These are phyloP conservation scores for Sterna hirundo DNA, from an alignment of 2,113 vertebrate genomes.

Conservation along the genomic window DNA sequence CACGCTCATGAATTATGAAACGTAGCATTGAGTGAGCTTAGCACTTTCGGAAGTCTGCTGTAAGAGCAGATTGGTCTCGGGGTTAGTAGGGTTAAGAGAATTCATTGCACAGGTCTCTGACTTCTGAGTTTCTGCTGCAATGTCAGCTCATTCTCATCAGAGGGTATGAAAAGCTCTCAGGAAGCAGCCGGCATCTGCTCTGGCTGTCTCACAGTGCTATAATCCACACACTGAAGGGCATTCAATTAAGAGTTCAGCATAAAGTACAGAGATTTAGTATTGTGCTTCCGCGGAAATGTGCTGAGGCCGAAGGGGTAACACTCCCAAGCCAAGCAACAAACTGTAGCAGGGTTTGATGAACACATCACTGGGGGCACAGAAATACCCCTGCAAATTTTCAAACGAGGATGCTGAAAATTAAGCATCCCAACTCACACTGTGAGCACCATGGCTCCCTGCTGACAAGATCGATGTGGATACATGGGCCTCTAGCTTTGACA, in stretches of 20 bases:
- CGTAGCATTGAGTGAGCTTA: neutral
- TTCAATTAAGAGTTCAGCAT: neutral
- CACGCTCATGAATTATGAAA: neutral
- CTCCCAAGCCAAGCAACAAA: neutral
- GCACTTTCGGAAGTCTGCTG: neutral
- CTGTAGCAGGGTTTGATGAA: neutral
- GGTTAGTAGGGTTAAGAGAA: neutral
- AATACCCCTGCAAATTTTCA: neutral
- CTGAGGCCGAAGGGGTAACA: neutral
- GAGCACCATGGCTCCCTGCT: neutral
- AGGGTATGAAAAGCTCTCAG: neutral
- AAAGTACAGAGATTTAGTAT: neutral
- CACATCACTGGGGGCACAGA: neutral
- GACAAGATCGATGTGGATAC: neutral
- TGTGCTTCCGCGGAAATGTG: neutral
- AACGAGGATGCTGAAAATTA: neutral
- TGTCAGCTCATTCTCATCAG: neutral
- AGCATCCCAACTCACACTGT: neutral
- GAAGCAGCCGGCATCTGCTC: neutral
- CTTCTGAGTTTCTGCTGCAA: neutral
- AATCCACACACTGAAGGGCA: neutral
- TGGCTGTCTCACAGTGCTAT: neutral
- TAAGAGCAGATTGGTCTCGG: rapidly evolving
- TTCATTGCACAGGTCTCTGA: neutral
- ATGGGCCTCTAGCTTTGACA: neutral